Evolutionary conservation across 2,797 vertebrate species (phyloP), one percentile per base, ranked within the genome.

Genomic region (Vespertilio murinus): DNA sequence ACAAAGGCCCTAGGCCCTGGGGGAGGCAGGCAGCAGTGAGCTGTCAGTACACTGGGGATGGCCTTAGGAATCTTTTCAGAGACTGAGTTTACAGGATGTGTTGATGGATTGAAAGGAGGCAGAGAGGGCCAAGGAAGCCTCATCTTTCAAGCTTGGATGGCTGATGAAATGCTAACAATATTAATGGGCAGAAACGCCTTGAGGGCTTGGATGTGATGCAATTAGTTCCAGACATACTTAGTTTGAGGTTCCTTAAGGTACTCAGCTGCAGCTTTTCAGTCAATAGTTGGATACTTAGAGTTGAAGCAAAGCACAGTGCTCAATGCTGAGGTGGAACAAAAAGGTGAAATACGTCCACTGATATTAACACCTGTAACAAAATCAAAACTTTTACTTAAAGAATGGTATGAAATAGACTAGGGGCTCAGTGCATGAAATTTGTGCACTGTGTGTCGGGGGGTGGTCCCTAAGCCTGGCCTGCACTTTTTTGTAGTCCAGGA

Each of bases 131-230:
- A 67, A 74, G 17, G 17, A 81, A 87, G 69, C 91, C 40, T 49
- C 25, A 59, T 92, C 85, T 95, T 89, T 95, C 33, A 91, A 81
- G 10, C 42, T 35, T 97, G 38, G 3, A 11, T 85, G 64, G 11
- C 45, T 81, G 8, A 25, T 59, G 38, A 61, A 49, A 85, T 75
- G 42, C 45, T 91, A 52, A 83, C 17, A 56, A 7, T 16, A 74
- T 86, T 67, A 75, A 49, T 80, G n/a, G 28, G 28, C 30, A 90
- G 47, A 89, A 79, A 20, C 6, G 56, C n/a, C 67, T 88, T 79
- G 54, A 87, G 61, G 75, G 10, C 9, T 80, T 80, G 20, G 17
- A 80, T 16, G 20, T 22, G 23, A 92, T 83, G 18, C 1, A 2
- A 6, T 84, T 78, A 80, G 59, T 80, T 87, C 23, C 59, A 88